Evolutionary conservation across 2,113 vertebrate genomes (phyloP).

Genomic region (Notothenia rossii): DNA sequence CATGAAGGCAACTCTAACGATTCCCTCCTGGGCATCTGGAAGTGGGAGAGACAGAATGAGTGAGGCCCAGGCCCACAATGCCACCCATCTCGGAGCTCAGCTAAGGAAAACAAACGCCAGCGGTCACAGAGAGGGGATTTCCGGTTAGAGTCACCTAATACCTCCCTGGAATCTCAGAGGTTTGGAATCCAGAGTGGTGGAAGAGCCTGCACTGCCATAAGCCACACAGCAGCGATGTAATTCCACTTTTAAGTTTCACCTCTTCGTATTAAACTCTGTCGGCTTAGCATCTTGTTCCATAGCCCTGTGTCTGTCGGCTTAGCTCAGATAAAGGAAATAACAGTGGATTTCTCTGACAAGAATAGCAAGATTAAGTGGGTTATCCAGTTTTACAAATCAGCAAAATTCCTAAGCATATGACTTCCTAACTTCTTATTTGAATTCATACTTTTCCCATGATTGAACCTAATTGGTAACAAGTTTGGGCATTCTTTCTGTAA

Average conservation of each 20-base stretch:
- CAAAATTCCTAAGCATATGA: constrained; percentile 47
- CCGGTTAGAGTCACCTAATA: constrained; percentile 79
- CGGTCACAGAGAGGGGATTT: constrained; percentile 80
- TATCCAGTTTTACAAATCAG: constrained; percentile 51
- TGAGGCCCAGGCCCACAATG: constrained; percentile 71
- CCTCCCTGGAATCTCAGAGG: constrained; percentile 77
- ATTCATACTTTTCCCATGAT: constrained; percentile 44
- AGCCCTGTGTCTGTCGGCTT: constrained; percentile 29
- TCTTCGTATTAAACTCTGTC: constrained; percentile 50
- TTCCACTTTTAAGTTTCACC: constrained; percentile 68
- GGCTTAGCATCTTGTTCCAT: constrained; percentile 49
- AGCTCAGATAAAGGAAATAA: constrained; percentile 58
- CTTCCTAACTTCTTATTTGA: constrained; percentile 18
- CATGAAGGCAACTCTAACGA: constrained; percentile 75
- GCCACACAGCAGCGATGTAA: constrained; percentile 58
- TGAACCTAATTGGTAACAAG: constrained; percentile 37
- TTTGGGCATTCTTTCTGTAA: constrained; percentile 27
- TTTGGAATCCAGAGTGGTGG: constrained; percentile 68
- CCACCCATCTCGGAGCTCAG: constrained; percentile 79
- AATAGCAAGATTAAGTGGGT: constrained; percentile 64
- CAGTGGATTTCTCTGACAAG: constrained; percentile 57
- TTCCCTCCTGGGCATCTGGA: constrained; percentile 77
- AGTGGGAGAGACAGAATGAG: constrained; percentile 71
- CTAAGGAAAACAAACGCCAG: constrained; percentile 78
- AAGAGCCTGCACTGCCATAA: constrained; percentile 50